phyloP scores from a whole-genome alignment of 1,140 invertebrate genomes.

The Zelostemma sp. region DNA sequence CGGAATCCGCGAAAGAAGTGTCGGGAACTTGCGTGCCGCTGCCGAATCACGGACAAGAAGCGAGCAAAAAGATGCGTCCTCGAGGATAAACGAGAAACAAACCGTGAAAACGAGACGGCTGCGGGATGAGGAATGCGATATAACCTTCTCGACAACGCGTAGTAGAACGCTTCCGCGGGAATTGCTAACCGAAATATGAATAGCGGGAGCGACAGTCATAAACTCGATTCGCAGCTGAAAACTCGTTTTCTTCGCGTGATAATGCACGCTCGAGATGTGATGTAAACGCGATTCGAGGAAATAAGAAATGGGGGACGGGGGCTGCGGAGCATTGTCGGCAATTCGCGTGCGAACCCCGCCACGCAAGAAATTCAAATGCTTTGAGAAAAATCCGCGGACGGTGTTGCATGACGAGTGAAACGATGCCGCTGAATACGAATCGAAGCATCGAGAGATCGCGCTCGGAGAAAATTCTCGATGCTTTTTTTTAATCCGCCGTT shows the following conservation, averaged over 20 bases:
- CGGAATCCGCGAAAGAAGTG: slow-evolving; percentile 37
- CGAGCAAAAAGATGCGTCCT: slow-evolving; percentile 35
- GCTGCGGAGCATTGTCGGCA: neutral
- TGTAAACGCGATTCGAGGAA: slow-evolving; percentile 5
- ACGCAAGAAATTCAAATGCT: slow-evolving; percentile 26
- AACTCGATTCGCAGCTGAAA: slow-evolving; percentile 35
- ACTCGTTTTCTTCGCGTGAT: slow-evolving; percentile 18
- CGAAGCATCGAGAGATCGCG: slow-evolving; percentile 16
- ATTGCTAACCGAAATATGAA: slow-evolving; percentile 20
- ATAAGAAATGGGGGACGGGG: too few relatives aligned
- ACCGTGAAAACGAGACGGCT: slow-evolving; percentile 62
- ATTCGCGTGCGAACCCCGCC: neutral
- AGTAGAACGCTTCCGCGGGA: slow-evolving; percentile 47
- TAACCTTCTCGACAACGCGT: slow-evolving; percentile 54
- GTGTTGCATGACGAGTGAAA: slow-evolving; percentile 25
- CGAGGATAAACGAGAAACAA: slow-evolving; percentile 60
- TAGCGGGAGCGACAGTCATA: slow-evolving; percentile 35
- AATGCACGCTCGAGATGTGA: slow-evolving; percentile 2
- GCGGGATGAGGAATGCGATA: slow-evolving; percentile 57
- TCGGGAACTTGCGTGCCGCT: slow-evolving; percentile 44
- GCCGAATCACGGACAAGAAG: slow-evolving; percentile 38
- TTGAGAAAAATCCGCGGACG: slow-evolving; percentile 22
- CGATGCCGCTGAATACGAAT: slow-evolving; percentile 43
- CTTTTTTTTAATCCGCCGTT: too few relatives aligned
- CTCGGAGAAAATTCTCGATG: too few relatives aligned